phyloP scores from a whole-genome alignment of 2,888 invertebrate species.

The Hoplodrina ambigua region DNA sequence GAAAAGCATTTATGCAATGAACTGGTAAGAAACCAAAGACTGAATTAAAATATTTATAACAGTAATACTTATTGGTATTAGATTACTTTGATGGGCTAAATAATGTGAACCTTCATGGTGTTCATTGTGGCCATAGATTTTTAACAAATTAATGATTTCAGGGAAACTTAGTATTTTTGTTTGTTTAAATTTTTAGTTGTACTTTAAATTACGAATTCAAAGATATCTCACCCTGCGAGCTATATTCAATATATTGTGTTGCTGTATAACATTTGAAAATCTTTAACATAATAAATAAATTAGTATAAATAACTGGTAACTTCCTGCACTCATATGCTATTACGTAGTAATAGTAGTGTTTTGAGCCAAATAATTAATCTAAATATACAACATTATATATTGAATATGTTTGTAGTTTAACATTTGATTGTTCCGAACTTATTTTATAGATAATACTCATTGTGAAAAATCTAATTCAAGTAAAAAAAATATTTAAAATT shows the following conservation, averaged over 20 bases:
- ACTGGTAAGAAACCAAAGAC: slow-evolving; percentile 88
- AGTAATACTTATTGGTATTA: slow-evolving; percentile 83
- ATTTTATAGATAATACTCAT: slow-evolving; percentile 53
- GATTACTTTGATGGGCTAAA: slow-evolving; percentile 76
- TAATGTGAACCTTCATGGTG: slow-evolving; percentile 65
- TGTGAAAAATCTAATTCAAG: slow-evolving; percentile 41
- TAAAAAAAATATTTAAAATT: slow-evolving; percentile 25
- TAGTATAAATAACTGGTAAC: background rate
- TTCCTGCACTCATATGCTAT: background rate
- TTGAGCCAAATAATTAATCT: slow-evolving; percentile 16
- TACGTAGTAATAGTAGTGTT: slow-evolving; percentile 38
- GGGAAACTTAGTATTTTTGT: slow-evolving; percentile 36
- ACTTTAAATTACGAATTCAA: slow-evolving; percentile 47
- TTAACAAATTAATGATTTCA: slow-evolving; percentile 57
- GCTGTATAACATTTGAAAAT: background rate
- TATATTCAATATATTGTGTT: slow-evolving; percentile 55
- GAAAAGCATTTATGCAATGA: slow-evolving; percentile 80
- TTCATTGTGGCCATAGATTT: slow-evolving; percentile 63
- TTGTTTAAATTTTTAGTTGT: slow-evolving; percentile 48
- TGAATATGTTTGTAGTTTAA: slow-evolving; percentile 48
- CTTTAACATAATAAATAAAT: too few species aligned
- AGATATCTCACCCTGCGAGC: slow-evolving; percentile 51
- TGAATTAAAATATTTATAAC: slow-evolving; percentile 84
- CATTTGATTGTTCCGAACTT: slow-evolving; percentile 28
- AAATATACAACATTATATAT: slow-evolving; percentile 50